phyloP scores from a whole-genome alignment of 37 sponge, comb jelly and placozoan genomes.

The Beroe ovata region DNA sequence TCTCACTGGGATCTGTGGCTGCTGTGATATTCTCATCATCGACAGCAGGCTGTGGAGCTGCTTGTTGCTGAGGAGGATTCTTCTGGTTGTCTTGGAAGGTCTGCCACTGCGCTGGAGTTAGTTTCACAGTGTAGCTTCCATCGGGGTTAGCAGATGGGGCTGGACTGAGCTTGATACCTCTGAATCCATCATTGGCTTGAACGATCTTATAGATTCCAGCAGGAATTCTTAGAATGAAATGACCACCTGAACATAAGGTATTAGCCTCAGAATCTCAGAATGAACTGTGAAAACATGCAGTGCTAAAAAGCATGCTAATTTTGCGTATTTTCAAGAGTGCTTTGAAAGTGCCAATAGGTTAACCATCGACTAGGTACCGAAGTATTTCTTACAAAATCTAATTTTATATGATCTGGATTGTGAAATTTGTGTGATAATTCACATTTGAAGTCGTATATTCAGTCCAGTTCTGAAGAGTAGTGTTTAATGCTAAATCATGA shows the following conservation, averaged over 20 bases:
- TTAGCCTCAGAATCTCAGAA: too few species aligned
- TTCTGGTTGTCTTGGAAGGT: constrained; percentile 49
- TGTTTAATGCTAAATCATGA: too few species aligned
- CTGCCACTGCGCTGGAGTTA: constrained; percentile 10
- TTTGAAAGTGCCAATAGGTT: too few species aligned
- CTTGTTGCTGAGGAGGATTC: background rate
- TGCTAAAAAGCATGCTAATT: too few species aligned
- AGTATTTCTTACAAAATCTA: too few species aligned
- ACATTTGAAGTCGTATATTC: too few species aligned
- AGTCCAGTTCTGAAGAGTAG: too few species aligned
- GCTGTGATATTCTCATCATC: constrained; percentile 1
- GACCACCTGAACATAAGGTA: constrained; percentile 25
- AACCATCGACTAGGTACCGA: too few species aligned
- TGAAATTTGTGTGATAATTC: too few species aligned
- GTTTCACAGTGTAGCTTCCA: constrained; percentile 45
- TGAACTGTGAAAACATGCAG: too few species aligned
- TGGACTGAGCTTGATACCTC: background rate
- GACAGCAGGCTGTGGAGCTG: background rate
- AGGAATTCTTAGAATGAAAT: constrained; percentile 14
- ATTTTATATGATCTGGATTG: too few species aligned
- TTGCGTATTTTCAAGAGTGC: too few species aligned
- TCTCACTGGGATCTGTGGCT: constrained; percentile 6
- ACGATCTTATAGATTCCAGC: background rate
- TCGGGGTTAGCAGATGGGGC: background rate
- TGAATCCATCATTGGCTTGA: background rate